A percentile compares a stretch with the other conserved stretches of the same genome.
Evolutionary conservation across 1,140 invertebrate genomes (phyloP).

Genomic region (Microvelia longipes): DNA sequence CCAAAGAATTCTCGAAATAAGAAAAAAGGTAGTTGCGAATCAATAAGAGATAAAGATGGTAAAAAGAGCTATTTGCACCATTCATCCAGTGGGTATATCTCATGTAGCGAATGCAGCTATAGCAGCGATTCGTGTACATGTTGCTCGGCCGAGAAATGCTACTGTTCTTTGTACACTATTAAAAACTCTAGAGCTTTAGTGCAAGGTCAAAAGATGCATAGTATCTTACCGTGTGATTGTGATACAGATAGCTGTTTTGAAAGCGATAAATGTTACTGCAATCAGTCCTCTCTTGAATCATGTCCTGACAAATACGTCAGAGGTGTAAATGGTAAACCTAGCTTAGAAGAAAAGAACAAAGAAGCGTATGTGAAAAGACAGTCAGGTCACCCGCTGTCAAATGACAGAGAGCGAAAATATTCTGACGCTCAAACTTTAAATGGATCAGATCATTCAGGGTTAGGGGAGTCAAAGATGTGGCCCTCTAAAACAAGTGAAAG

Average conservation of each 20-base stretch:
- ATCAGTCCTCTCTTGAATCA: constrained; percentile 4
- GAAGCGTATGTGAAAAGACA: neutral
- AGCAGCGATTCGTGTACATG: constrained; percentile 65
- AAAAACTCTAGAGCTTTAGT: neutral
- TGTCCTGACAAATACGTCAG: neutral
- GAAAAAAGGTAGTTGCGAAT: neutral
- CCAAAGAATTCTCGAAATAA: neutral
- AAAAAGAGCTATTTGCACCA: constrained; percentile 8
- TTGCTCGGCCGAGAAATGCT: constrained; percentile 55
- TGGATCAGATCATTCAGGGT: too few relatives aligned
- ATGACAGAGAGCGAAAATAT: too few relatives aligned
- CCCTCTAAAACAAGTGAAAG: neutral
- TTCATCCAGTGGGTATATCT: constrained; percentile 43
- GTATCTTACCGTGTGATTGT: constrained; percentile 40
- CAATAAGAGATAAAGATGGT: neutral
- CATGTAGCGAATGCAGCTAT: constrained; percentile 68
- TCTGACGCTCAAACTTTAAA: too few relatives aligned
- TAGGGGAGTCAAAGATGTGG: neutral
- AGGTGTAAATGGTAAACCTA: neutral
- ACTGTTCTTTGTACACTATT: constrained; percentile 41
- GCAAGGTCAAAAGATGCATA: neutral
- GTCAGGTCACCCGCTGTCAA: neutral
- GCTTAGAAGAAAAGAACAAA: neutral
- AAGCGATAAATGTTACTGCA: constrained; percentile 76
- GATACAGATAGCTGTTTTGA: constrained; percentile 74